Evolutionary conservation across 2,113 vertebrate genomes (phyloP).

Genomic region (Corythaeola cristata): DNA sequence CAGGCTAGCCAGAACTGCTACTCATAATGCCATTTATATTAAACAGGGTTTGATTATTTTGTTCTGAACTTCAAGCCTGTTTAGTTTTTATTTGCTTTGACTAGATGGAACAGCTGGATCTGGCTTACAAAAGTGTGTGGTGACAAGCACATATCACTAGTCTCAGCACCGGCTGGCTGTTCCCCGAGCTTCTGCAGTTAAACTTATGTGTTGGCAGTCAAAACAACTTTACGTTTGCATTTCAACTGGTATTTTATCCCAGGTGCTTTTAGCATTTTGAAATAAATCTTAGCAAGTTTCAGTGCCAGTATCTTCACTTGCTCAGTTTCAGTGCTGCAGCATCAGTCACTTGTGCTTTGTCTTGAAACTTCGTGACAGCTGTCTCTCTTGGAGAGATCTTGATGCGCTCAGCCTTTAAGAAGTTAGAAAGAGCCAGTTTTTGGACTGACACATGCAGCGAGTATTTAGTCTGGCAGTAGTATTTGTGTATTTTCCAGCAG

Average conservation of each 20-base stretch:
- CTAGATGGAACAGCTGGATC: neutral
- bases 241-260: neutral
- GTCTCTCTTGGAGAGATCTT: neutral
- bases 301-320: neutral
- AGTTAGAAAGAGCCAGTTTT: neutral
- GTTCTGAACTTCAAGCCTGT: neutral
- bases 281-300: neutral
- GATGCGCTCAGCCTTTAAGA: neutral
- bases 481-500: neutral
- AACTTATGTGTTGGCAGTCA: neutral
- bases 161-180: neutral
- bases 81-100: neutral
- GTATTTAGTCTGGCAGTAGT: constrained; percentile 11
- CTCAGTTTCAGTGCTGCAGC: neutral
- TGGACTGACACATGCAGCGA: neutral
- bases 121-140: neutral
- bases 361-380: neutral
- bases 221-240: neutral
- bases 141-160: neutral
- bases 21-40: neutral
- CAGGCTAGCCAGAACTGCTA: neutral
- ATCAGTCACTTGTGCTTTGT: neutral
- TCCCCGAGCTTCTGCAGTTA: neutral
- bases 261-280: neutral
- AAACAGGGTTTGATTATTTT: neutral